Percentiles rank a stretch among this genome's conserved stretches.
Evolutionary conservation across 2,888 invertebrate species (phyloP).

Genomic region (Athalia rosae): DNA sequence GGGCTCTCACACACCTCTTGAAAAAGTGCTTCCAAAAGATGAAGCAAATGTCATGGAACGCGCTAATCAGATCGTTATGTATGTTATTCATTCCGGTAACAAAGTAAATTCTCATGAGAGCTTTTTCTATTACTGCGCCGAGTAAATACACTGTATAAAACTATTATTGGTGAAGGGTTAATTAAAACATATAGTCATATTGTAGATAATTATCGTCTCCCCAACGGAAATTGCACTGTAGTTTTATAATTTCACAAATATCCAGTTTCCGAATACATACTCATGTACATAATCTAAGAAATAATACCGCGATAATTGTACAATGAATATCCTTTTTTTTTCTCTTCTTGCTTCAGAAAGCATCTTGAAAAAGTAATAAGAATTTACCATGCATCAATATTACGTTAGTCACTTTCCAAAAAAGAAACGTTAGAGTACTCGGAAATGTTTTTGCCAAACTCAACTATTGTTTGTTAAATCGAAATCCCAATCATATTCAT

Average conservation of each 20-base stretch:
- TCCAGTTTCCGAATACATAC: not conserved
- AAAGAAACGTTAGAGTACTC: not conserved
- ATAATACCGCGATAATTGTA: not conserved
- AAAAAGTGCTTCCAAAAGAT: conserved; percentile 81
- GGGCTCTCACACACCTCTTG: conserved; percentile 73
- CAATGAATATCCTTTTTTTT: not conserved
- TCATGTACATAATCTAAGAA: not conserved
- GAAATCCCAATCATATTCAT: conserved; percentile 9
- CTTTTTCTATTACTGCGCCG: conserved; percentile 41
- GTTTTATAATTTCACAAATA: conserved; percentile 14
- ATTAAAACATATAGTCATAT: conserved; percentile 19
- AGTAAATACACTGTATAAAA: conserved; percentile 17
- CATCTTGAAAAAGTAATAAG: conserved; percentile 2
- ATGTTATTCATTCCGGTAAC: conserved; percentile 74
- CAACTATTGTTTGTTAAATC: conserved; percentile 2
- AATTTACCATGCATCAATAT: not conserved
- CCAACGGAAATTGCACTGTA: conserved; percentile 27
- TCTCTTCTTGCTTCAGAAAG: not conserved
- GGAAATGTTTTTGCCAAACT: not conserved
- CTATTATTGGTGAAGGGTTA: conserved; percentile 42
- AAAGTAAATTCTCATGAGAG: conserved; percentile 43
- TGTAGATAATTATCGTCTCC: conserved; percentile 29
- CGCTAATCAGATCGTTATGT: conserved; percentile 92
- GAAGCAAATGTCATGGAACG: conserved; percentile 89
- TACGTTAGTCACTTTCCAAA: conserved; percentile 14